These are phyloP conservation scores for Synaphobranchus kaupii DNA, from an alignment of 2,797 vertebrate species.

Conservation along the genomic window DNA sequence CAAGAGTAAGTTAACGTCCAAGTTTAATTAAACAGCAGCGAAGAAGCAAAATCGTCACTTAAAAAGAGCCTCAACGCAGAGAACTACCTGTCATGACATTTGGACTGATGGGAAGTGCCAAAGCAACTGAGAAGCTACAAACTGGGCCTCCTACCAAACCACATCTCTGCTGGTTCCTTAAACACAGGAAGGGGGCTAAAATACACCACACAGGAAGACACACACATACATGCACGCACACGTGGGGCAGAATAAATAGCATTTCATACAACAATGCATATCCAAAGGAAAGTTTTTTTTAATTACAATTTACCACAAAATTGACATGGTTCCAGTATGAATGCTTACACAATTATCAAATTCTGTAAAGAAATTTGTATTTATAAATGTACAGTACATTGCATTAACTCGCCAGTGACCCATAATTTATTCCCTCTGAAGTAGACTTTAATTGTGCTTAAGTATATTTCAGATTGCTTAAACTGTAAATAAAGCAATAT, in stretches of 20 bases:
- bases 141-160: constrained; percentile 11
- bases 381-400: constrained; percentile 81
- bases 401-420: constrained; percentile 64
- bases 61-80: background rate
- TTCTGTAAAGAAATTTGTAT: constrained; percentile 73
- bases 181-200: constrained; percentile 24
- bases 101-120: background rate
- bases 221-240: background rate
- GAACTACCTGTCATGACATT: background rate
- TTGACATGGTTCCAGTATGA: constrained; percentile 75
- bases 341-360: constrained; percentile 79
- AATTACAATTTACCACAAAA: constrained; percentile 79
- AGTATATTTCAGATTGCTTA: constrained; percentile 70
- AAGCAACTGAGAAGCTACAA: constrained; percentile 8
- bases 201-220: background rate
- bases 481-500: constrained; percentile 79
- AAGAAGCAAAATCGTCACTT: background rate
- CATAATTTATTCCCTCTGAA: constrained; percentile 81
- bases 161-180: constrained; percentile 26
- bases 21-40: background rate
- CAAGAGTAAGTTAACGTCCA: background rate
- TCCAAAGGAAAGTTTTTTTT: constrained; percentile 52
- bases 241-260: background rate
- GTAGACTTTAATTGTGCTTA: constrained; percentile 80
- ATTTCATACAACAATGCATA: background rate